A percentile compares a stretch with the other conserved stretches of the same genome.
These are phyloP conservation scores for Oryzias curvinotus DNA, from an alignment of 2,113 vertebrate genomes.

Conservation along the genomic window DNA sequence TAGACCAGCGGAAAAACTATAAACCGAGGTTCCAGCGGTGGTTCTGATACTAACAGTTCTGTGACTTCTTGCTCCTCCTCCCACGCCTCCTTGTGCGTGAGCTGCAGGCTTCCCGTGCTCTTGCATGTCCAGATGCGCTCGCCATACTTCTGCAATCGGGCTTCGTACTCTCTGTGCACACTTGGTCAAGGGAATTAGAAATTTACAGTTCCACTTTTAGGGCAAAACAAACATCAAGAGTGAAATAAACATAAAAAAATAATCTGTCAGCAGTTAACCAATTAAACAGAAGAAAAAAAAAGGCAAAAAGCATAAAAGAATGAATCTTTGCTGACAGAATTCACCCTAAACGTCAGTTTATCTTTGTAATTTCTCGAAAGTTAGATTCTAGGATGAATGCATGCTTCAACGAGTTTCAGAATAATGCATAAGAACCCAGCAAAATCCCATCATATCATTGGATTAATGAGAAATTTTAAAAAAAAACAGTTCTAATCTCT, in stretches of 20 bases:
- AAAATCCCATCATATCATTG: too few relatives aligned
- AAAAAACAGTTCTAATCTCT: too few relatives aligned
- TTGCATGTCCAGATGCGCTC: conserved; percentile 97
- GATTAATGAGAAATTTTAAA: too few relatives aligned
- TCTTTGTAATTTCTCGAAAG: too few relatives aligned
- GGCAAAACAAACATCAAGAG: background rate
- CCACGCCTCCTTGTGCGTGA: conserved; percentile 98
- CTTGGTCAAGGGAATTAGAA: conserved; percentile 81
- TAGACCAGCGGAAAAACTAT: background rate
- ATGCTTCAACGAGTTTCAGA: too few relatives aligned
- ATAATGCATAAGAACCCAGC: too few relatives aligned
- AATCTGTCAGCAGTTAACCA: too few relatives aligned
- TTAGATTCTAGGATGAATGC: too few relatives aligned
- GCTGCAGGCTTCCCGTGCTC: conserved; percentile 95
- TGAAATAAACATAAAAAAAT: background rate
- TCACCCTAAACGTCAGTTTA: too few relatives aligned
- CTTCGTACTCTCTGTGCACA: conserved; percentile 89
- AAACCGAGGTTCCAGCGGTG: background rate
- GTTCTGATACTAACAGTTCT: conserved; percentile 88
- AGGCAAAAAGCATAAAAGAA: too few relatives aligned
- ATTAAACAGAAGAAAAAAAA: too few relatives aligned
- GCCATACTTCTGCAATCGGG: conserved; percentile 85
- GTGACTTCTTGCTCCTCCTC: conserved; percentile 99
- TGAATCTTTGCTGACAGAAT: too few relatives aligned
- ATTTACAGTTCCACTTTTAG: background rate